Evolutionary conservation across 2,888 invertebrate genomes (phyloP), one percentile per base, ranked within the genome.

Genomic region (Agelastica alni): DNA sequence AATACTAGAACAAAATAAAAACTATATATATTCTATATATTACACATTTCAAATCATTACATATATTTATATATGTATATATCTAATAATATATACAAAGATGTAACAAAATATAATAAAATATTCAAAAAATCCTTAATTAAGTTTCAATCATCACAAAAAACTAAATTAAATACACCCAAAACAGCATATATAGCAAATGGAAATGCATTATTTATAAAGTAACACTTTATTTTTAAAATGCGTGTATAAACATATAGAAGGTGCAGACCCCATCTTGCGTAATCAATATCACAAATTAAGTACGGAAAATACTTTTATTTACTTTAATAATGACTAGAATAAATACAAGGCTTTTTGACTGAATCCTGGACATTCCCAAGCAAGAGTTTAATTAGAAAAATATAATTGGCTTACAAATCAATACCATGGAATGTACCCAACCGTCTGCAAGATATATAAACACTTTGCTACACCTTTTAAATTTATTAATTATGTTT

Each of bases 1-100:
- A 57, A 48, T 57, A 58, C 57, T 56, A 53, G 48, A 62, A 62
- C 43, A 53, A 60, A 58, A 60, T 54, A 58, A n/a, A n/a, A 47
- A 37, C 28, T 62, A 58, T 61, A 32, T 57, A 57, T 64, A 63
- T 58, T 60, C 57, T 61, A 64, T 65, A n/a, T n/a, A 64, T 66
- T 62, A 55, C 60, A 61, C 59, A 47, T 58, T 63, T 53, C 43
- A 60, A 54, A 59, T 60, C 58, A 57, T 54, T 56, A 53, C 53
- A 49, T 54, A 51, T 46, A 48, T 41, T 41, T 56, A 42, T 46
- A 54, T 43, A 52, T 30, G 16, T 47, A 30, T 53, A 44, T 54
- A 48, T n/a, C n/a, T n/a, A n/a, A n/a, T n/a, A n/a, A n/a, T 61
- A 61, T 61, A 53, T 62, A 62, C 56, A 61, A 48, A 61, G 51